Conservation (phyloP, 2,888 invertebrate species). For the Idaea aversata region DNA sequence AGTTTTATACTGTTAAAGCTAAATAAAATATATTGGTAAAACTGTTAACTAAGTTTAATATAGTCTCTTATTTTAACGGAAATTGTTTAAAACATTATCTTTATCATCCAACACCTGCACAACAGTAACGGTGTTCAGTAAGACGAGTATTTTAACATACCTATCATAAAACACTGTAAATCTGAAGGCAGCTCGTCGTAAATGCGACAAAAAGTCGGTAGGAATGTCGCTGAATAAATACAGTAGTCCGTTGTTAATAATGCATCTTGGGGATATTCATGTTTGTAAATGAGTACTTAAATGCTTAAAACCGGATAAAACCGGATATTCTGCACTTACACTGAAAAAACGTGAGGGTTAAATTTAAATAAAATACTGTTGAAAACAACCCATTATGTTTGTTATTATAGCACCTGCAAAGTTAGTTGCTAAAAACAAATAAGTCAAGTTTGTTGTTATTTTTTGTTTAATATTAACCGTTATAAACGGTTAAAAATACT, state of each 20-base stretch:
- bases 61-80: slow-evolving; percentile 11
- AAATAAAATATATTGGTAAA: not conserved
- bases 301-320: too few relatives aligned
- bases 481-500: too few relatives aligned
- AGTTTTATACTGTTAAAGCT: not conserved
- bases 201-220: slow-evolving; percentile 38
- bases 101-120: slow-evolving; percentile 21
- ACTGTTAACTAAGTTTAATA: slow-evolving; percentile 1
- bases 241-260: not conserved
- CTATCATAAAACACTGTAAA: slow-evolving; percentile 32
- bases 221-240: slow-evolving; percentile 30
- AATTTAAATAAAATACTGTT: too few relatives aligned
- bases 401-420: too few relatives aligned
- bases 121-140: slow-evolving; percentile 22
- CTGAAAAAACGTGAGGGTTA: too few relatives aligned
- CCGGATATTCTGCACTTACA: too few relatives aligned
- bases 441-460: too few relatives aligned
- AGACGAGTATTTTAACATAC: slow-evolving; percentile 20
- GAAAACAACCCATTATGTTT: too few relatives aligned
- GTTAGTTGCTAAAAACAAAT: too few relatives aligned
- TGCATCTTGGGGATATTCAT: not conserved
- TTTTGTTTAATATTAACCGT: too few relatives aligned
- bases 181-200: slow-evolving; percentile 27
- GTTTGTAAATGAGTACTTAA: not conserved
- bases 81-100: slow-evolving; percentile 13